phyloP scores from a whole-genome alignment of 2,113 vertebrate genomes.

The Hemichromis elongatus region DNA sequence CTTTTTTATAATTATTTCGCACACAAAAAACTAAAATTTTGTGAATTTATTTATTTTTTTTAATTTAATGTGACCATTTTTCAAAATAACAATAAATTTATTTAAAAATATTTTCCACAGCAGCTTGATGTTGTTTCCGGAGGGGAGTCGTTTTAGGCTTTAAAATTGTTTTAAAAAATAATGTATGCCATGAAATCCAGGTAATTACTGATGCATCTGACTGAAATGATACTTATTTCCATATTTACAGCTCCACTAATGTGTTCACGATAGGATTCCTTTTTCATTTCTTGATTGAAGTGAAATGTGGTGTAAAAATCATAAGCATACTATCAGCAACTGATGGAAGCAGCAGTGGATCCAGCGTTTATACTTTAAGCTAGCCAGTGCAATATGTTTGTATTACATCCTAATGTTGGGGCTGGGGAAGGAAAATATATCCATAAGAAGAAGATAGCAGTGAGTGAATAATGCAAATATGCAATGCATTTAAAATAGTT shows the following conservation, averaged over 20 bases:
- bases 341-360: background rate
- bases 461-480: background rate
- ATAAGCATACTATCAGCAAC: background rate
- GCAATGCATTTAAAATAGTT: background rate
- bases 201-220: background rate
- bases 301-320: background rate
- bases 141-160: background rate
- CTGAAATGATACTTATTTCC: background rate
- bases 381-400: background rate
- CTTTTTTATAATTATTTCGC: background rate
- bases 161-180: background rate
- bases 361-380: background rate
- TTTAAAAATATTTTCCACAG: background rate
- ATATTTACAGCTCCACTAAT: background rate
- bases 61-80: background rate
- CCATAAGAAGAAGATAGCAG: background rate
- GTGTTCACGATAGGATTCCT: background rate
- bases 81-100: background rate
- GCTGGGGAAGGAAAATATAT: accelerated
- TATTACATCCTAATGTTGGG: background rate
- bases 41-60: background rate
- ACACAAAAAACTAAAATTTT: background rate
- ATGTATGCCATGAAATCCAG: background rate
- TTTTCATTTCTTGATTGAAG: background rate
- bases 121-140: background rate